phyloP scores from a whole-genome alignment of 2,797 vertebrate genomes.

The Heteromormyrus szaboi region DNA sequence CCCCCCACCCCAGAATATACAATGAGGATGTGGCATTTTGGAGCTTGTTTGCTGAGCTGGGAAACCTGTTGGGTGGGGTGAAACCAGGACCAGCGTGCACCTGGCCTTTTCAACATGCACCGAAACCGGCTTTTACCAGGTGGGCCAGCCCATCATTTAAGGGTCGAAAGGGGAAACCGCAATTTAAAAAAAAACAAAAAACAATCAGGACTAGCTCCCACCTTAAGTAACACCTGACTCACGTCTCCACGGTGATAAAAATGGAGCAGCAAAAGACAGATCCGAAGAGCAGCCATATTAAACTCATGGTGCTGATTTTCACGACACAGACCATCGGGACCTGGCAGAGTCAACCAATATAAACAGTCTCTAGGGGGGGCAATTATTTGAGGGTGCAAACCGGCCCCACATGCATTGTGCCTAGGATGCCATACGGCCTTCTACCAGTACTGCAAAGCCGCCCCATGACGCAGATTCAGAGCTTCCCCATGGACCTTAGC shows the following conservation, averaged over 20 bases:
- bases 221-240: neutral
- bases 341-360: neutral
- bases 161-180: neutral
- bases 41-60: neutral
- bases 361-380: neutral
- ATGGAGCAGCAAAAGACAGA: neutral
- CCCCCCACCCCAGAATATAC: neutral
- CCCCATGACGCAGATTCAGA: neutral
- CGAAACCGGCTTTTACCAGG: neutral
- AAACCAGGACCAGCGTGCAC: neutral
- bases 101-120: neutral
- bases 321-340: neutral
- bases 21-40: neutral
- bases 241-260: neutral
- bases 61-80: slow-evolving; percentile 4
- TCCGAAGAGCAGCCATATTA: neutral
- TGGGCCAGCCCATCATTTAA: neutral
- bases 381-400: neutral
- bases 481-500: neutral
- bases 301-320: neutral
- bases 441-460: neutral
- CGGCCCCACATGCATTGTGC: neutral
- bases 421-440: neutral
- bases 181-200: neutral
- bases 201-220: neutral